phyloP scores from a whole-genome alignment of 2,113 vertebrate species.

The Hymenochirus boettgeri region DNA sequence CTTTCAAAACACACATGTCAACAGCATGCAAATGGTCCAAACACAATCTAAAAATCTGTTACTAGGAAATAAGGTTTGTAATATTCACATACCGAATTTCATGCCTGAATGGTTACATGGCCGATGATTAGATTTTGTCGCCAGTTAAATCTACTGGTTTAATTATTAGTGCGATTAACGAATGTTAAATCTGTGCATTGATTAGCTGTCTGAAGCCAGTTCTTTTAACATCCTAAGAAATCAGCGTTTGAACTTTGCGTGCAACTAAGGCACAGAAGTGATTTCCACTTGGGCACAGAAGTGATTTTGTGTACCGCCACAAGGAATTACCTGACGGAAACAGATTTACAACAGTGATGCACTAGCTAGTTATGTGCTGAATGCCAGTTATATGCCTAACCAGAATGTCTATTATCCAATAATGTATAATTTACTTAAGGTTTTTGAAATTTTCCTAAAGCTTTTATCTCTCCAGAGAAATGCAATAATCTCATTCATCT shows the following conservation, averaged over 20 bases:
- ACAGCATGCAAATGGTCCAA: not conserved
- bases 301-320: slow-evolving; percentile 2
- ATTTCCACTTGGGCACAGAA: slow-evolving; percentile 12
- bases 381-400: slow-evolving; percentile 35
- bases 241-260: slow-evolving; percentile 17
- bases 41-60: not conserved
- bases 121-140: too few species aligned
- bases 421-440: slow-evolving; percentile 22
- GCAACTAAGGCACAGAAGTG: slow-evolving; percentile 10
- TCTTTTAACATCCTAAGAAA: slow-evolving; percentile 30
- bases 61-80: too few species aligned
- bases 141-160: too few species aligned
- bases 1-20: not conserved
- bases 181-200: too few species aligned
- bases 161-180: too few species aligned
- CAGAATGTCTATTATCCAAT: slow-evolving; percentile 21
- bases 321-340: slow-evolving; percentile 17
- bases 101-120: too few species aligned
- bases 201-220: slow-evolving; percentile 12
- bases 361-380: slow-evolving; percentile 19
- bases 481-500: slow-evolving; percentile 4
- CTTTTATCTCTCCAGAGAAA: slow-evolving; percentile 23
- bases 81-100: too few species aligned
- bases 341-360: slow-evolving; percentile 29
- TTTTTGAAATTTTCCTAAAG: slow-evolving; percentile 28